Base-by-base conservation (phyloP, 2,797 vertebrate species). In the Percopsis omiscomaycus region DNA sequence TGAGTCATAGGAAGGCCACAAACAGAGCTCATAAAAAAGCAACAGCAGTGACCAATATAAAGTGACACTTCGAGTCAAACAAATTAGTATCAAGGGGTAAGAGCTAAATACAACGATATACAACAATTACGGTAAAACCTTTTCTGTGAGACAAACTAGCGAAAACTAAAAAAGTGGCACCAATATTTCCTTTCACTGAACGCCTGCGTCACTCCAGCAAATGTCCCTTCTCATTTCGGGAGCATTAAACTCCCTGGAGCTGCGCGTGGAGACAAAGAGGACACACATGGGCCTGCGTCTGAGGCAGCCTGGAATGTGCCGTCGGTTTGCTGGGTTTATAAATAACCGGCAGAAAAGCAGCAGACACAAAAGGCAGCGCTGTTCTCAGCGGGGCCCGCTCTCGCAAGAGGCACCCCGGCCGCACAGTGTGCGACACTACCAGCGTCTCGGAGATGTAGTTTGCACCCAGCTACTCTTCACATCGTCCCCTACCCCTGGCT, bases 281-380 rank as follows among this genome's bases (percentile, higher is more conserved):
- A 88, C 87, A 82, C 80, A 88, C 83, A 88, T 74, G 75, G 76
- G 62, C 68, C 64, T 69, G 68, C 60, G 73, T 76, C 74, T 79
- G 75, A 64, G 81, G 86, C 74, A 61, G 83, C 46, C 74, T 72
- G 89, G 89, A 91, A 92, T 90, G 89, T 64, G 71, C 78, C 27
- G 71, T 60, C 84, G 80, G 75, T 89, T 89, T 87, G 82, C 85
- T 73, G 70, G 79, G 78, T 89, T 88, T 90, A 89, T 88, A 92
- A 91, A 92, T 92, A 91, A 90, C 89, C 68, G 66, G 55, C 79
- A 48, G 75, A 79, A 84, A 82, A 59, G 22, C 22, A 66, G 77
- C 80, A 90, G 83, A 91, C 84, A 92, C 86, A 91, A 91, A 92
- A 91, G 88, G 72, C 71, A 12, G 82, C 72, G 89, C 87, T 91